A percentile compares a stretch with the other conserved stretches of the same genome.
phyloP scores from a whole-genome alignment of 2,113 vertebrate species.

The Callipepla californica region DNA sequence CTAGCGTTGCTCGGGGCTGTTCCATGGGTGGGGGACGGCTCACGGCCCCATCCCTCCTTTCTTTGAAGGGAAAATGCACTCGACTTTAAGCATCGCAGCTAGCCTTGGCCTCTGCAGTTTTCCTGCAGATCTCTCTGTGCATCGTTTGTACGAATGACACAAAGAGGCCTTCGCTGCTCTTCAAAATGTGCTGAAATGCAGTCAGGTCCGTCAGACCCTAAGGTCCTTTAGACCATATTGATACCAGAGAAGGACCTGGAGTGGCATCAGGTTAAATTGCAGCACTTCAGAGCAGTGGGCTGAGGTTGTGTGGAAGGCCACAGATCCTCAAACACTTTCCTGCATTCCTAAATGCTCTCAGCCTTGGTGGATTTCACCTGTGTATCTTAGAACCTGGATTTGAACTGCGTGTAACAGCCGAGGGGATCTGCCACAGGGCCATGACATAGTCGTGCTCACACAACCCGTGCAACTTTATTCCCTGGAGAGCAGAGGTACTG shows the following conservation, averaged over 20 bases:
- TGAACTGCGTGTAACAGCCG: rapidly evolving
- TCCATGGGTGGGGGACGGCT: background rate
- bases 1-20: slow-evolving; percentile 24
- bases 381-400: rapidly evolving
- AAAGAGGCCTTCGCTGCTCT: rapidly evolving
- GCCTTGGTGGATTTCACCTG: background rate
- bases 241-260: background rate
- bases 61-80: rapidly evolving
- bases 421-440: too few species aligned
- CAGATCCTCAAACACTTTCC: background rate
- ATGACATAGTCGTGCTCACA: rapidly evolving
- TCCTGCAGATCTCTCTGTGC: rapidly evolving
- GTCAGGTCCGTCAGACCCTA: background rate
- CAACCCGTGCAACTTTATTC: rapidly evolving
- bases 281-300: background rate
- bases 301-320: background rate
- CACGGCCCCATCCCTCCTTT: background rate
- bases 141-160: rapidly evolving
- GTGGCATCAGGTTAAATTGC: background rate
- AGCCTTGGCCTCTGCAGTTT: background rate
- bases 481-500: background rate
- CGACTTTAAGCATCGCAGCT: background rate
- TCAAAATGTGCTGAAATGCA: background rate
- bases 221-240: background rate
- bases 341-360: rapidly evolving